phyloP scores from a whole-genome alignment of 2,888 invertebrate genomes.

The Xanthorhoe designata region DNA sequence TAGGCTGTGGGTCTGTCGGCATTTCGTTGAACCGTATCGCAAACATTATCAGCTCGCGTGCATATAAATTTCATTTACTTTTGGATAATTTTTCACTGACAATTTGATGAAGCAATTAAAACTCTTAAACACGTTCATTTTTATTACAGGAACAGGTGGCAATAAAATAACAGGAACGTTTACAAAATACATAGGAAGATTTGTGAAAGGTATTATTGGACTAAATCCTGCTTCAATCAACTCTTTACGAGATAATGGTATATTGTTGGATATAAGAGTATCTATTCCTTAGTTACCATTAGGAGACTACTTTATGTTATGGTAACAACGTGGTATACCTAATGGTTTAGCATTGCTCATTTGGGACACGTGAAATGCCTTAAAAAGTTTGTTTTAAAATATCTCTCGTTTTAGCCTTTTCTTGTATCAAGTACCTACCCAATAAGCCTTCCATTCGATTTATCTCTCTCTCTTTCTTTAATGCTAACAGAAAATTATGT shows the following conservation, averaged over 20 bases:
- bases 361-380: too few species aligned
- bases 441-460: too few species aligned
- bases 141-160: slow-evolving; percentile 29
- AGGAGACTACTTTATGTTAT: too few species aligned
- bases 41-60: slow-evolving; percentile 39
- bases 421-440: too few species aligned
- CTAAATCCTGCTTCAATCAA: background rate
- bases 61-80: slow-evolving; percentile 35
- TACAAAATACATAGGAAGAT: slow-evolving; percentile 14
- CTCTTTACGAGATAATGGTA: too few species aligned
- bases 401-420: too few species aligned
- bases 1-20: slow-evolving; percentile 30
- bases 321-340: too few species aligned
- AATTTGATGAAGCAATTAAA: slow-evolving; percentile 52
- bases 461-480: too few species aligned
- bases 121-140: slow-evolving; percentile 29
- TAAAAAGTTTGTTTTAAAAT: too few species aligned
- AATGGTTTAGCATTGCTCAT: too few species aligned
- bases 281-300: too few species aligned
- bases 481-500: too few species aligned
- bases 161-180: slow-evolving; percentile 30
- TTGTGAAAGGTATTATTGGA: background rate
- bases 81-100: slow-evolving; percentile 43
- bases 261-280: background rate
- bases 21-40: slow-evolving; percentile 41